phyloP scores from a whole-genome alignment of 2,113 vertebrate species.

The Macheiramphus alcinus region DNA sequence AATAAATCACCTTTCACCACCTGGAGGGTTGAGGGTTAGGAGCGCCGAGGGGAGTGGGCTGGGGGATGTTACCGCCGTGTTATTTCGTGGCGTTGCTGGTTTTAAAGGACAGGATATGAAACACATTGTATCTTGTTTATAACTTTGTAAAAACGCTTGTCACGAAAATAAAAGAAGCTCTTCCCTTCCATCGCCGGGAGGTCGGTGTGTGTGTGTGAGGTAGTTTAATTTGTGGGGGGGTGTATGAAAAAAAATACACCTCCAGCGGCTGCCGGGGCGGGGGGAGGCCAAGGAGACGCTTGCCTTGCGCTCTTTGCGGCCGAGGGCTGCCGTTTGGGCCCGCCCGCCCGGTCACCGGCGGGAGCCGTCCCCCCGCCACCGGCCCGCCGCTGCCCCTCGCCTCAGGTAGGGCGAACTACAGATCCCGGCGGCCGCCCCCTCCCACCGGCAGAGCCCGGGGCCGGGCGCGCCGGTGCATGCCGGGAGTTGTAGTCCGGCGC shows the following conservation, averaged over 20 bases:
- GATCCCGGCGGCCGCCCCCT: no score
- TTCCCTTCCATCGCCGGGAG: not conserved
- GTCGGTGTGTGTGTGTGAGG: not conserved
- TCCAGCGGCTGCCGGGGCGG: no score
- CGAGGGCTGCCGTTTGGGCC: no score
- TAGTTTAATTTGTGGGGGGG: not conserved
- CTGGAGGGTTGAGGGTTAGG: not conserved
- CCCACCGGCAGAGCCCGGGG: not conserved
- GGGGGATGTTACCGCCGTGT: rapidly evolving
- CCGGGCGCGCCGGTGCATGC: not conserved
- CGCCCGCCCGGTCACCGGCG: no score
- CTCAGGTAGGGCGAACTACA: not conserved
- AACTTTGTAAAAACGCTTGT: constrained; percentile 11
- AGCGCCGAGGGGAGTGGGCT: rapidly evolving
- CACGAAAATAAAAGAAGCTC: constrained; percentile 55
- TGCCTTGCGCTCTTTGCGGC: no score
- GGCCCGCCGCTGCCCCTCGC: not conserved
- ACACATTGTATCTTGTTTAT: not conserved
- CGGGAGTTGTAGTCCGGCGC: not conserved
- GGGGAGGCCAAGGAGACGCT: not conserved
- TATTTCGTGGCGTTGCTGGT: not conserved
- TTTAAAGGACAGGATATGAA: not conserved
- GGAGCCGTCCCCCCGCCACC: no score
- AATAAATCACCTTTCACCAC: not conserved
- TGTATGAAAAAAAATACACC: not conserved